These are phyloP conservation scores for Microtus montanus DNA, from an alignment of 2,113 vertebrate species.

Conservation along the genomic window DNA sequence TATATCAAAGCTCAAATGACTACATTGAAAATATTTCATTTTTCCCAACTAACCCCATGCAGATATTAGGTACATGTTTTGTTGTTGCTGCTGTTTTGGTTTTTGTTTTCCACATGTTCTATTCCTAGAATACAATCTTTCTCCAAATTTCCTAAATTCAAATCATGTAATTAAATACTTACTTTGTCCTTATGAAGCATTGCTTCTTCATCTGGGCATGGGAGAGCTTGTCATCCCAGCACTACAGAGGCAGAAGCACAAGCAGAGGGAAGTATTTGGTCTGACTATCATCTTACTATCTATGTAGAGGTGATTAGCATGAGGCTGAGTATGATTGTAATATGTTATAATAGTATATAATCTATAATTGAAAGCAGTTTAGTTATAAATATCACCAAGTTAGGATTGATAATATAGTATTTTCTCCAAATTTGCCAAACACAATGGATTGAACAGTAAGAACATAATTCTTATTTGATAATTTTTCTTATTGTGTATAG, in stretches of 20 bases:
- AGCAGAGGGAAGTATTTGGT: neutral
- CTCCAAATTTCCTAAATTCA: conserved; percentile 18
- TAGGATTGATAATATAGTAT: too few species aligned
- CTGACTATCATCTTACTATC: conserved; percentile 1
- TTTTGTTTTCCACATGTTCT: neutral
- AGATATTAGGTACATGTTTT: conserved; percentile 16
- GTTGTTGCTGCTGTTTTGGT: neutral
- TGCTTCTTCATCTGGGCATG: neutral
- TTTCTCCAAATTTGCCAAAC: too few species aligned
- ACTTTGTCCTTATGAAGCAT: neutral
- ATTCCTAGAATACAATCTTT: neutral
- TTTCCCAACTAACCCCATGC: neutral
- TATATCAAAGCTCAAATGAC: neutral
- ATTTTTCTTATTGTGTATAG: too few species aligned
- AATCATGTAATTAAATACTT: neutral
- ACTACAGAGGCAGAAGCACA: neutral
- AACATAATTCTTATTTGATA: too few species aligned
- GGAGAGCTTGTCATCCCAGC: neutral
- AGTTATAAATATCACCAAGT: too few species aligned
- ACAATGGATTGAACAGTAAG: too few species aligned
- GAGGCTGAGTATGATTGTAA: neutral
- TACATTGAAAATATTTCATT: conserved; percentile 21
- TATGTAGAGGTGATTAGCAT: neutral
- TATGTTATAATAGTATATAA: too few species aligned
- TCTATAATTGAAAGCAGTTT: too few species aligned